Conservation (phyloP, 2,113 vertebrate genomes). For the Aleadryas rufinucha region DNA sequence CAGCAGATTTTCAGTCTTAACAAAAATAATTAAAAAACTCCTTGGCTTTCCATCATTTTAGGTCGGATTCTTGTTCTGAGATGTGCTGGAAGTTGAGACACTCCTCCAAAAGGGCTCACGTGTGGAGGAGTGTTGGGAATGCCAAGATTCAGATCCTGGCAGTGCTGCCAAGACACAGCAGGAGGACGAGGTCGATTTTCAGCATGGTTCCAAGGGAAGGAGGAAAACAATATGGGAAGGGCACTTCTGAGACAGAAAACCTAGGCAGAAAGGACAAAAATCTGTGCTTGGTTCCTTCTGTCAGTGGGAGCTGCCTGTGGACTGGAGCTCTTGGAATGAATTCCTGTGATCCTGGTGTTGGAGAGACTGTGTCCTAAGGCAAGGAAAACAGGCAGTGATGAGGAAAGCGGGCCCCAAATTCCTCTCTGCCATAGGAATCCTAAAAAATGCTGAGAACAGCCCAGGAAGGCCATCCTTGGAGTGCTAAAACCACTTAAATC, state of each 20-base stretch:
- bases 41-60: neutral
- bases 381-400: neutral
- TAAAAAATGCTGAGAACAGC: neutral
- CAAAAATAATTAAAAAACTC: fast-evolving
- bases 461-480: neutral
- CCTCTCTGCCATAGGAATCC: neutral
- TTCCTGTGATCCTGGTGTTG: neutral
- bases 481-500: fast-evolving
- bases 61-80: neutral
- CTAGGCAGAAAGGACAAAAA: neutral
- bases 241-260: neutral
- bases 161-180: neutral
- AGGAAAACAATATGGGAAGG: neutral
- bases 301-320: neutral
- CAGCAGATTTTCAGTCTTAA: neutral
- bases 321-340: neutral
- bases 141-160: neutral
- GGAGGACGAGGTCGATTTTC: neutral
- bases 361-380: neutral
- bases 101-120: fast-evolving
- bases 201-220: neutral
- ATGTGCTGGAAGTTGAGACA: fast-evolving
- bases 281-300: neutral
- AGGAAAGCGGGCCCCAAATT: neutral
- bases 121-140: fast-evolving